phyloP scores from a whole-genome alignment of 1,140 invertebrate genomes.

The Euura saliciscinereae region DNA sequence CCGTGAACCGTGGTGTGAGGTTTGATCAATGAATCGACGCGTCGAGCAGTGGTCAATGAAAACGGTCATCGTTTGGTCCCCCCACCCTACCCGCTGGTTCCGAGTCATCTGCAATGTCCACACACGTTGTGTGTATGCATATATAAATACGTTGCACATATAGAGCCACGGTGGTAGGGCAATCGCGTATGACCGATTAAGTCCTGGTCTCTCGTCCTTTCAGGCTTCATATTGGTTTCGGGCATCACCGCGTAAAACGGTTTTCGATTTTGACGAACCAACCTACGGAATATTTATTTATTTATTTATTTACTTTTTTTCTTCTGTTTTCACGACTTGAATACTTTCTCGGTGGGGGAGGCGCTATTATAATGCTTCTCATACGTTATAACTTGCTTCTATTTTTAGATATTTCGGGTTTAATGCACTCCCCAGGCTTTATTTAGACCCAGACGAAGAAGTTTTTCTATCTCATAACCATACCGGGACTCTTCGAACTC shows the following conservation, averaged over 20 bases:
- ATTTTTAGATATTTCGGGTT: constrained; percentile 61
- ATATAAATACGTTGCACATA: too few relatives aligned
- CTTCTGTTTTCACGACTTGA: constrained; percentile 53
- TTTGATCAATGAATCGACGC: not conserved
- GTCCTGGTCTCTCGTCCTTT: too few relatives aligned
- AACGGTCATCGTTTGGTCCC: not conserved
- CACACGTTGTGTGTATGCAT: not conserved
- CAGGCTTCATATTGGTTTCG: too few relatives aligned
- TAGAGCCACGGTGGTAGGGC: too few relatives aligned
- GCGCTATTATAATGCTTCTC: constrained; percentile 58
- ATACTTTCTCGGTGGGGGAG: constrained; percentile 58
- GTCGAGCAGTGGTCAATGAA: not conserved
- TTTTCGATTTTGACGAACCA: too few relatives aligned
- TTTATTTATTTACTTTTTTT: too few relatives aligned
- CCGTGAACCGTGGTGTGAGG: too few relatives aligned
- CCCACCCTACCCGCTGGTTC: not conserved
- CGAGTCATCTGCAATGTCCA: not conserved
- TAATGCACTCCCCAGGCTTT: constrained; percentile 53
- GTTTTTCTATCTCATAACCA: too few relatives aligned
- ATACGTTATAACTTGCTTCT: constrained; percentile 55
- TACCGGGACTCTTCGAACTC: too few relatives aligned
- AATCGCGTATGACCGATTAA: too few relatives aligned
- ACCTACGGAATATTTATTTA: too few relatives aligned
- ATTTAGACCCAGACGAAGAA: constrained; percentile 4
- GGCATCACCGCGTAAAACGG: too few relatives aligned